These are phyloP conservation scores for Mesorhabditis belari DNA, from an alignment of 2,888 invertebrate genomes.

Conservation along the genomic window DNA sequence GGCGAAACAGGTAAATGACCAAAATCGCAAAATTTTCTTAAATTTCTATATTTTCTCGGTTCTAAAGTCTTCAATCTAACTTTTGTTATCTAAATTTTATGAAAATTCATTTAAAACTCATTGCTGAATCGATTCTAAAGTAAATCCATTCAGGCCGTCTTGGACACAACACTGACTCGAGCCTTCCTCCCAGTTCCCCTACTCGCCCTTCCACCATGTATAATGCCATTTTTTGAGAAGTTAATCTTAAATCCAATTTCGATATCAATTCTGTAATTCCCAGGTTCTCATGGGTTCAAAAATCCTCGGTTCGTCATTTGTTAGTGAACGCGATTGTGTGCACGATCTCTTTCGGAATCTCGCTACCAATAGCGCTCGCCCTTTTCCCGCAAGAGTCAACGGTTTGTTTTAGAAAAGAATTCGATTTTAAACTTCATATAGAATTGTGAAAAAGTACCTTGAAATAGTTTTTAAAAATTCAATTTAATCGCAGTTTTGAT, in stretches of 20 bases:
- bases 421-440: no score
- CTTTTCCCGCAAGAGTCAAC: conserved; percentile 57
- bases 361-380: conserved; percentile 58
- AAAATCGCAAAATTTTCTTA: background rate
- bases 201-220: conserved; percentile 40
- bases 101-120: background rate
- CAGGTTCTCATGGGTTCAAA: conserved; percentile 52
- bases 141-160: conserved; percentile 22
- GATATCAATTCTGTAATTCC: background rate
- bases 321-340: conserved; percentile 56
- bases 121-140: background rate
- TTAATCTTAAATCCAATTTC: conserved; percentile 5
- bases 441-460: no score
- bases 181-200: conserved; percentile 48
- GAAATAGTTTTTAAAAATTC: no score
- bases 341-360: conserved; percentile 55
- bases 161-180: conserved; percentile 45
- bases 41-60: background rate
- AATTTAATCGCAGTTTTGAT: no score
- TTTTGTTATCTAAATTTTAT: no score
- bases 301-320: conserved; percentile 54
- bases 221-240: conserved; percentile 49
- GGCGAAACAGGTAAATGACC: conserved; percentile 55
- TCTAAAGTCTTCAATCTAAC: no score
- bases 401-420: no score